Conservation (phyloP, 2,113 vertebrate species). For the Microtus pennsylvanicus region DNA sequence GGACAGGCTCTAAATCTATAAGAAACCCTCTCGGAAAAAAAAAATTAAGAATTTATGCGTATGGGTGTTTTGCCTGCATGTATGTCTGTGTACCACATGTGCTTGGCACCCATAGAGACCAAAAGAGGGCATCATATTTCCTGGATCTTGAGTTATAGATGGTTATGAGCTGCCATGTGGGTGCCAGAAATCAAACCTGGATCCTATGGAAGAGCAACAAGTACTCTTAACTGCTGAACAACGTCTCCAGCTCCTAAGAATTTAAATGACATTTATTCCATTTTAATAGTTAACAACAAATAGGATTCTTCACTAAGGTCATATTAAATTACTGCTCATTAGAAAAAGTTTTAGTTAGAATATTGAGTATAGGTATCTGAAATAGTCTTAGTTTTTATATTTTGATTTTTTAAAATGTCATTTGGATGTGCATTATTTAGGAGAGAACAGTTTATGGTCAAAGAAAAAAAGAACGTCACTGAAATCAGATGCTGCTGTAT, state of each 20-base stretch:
- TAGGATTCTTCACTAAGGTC: neutral
- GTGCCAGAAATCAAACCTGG: neutral
- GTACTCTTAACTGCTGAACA: neutral
- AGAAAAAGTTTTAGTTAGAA: constrained; percentile 36
- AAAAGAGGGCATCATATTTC: neutral
- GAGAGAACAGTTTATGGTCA: constrained; percentile 85
- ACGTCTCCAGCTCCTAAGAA: neutral
- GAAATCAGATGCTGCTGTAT: constrained; percentile 78
- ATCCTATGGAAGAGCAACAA: neutral
- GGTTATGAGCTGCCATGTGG: neutral
- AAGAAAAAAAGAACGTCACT: constrained; percentile 84
- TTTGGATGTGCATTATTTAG: constrained; percentile 78
- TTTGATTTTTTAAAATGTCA: constrained; percentile 44
- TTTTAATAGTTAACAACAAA: constrained; percentile 45
- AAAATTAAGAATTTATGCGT: no score
- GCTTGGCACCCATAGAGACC: neutral
- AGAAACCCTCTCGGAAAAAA: no score
- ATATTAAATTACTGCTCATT: constrained; percentile 24
- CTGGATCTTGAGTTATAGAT: neutral
- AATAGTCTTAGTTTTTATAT: constrained; percentile 47
- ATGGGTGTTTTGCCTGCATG: neutral
- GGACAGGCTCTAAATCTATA: no score
- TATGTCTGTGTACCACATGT: neutral
- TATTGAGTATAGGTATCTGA: neutral
- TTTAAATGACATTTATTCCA: neutral